phyloP scores from a whole-genome alignment of 1,140 invertebrate genomes.

The Lucilia sericata region DNA sequence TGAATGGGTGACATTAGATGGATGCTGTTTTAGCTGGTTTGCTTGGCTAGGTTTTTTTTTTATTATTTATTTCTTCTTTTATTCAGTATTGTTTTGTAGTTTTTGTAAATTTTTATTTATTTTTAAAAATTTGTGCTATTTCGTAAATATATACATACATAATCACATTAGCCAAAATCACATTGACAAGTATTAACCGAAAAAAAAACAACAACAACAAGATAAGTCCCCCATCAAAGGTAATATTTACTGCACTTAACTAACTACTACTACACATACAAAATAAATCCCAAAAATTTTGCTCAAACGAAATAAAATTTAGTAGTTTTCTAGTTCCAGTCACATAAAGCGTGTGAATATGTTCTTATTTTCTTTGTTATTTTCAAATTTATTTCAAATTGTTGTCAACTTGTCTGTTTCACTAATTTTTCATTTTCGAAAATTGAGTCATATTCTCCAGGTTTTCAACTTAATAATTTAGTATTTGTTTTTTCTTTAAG shows the following conservation, averaged over 20 bases:
- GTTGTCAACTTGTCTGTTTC: background rate
- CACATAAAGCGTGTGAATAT: background rate
- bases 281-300: too few relatives aligned
- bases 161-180: conserved; percentile 26
- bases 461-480: background rate
- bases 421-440: conserved; percentile 19
- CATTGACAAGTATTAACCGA: background rate
- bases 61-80: background rate
- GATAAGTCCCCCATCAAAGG: conserved; percentile 15
- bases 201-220: background rate
- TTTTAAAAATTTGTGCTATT: conserved; percentile 41
- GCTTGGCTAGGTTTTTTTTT: conserved; percentile 25
- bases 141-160: conserved; percentile 29
- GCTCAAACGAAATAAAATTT: background rate
- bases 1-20: conserved; percentile 40
- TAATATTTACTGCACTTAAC: background rate
- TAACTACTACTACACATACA: too few relatives aligned
- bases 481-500: background rate
- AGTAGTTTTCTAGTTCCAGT: background rate
- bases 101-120: conserved; percentile 32
- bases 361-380: background rate
- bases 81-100: conserved; percentile 9
- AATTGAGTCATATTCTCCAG: conserved; percentile 41
- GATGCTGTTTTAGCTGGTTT: conserved; percentile 32
- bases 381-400: background rate